A percentile compares a stretch with the other conserved stretches of the same genome.
Evolutionary conservation across 2,797 vertebrate genomes (phyloP).

Genomic region (Leucoraja ocellata): DNA sequence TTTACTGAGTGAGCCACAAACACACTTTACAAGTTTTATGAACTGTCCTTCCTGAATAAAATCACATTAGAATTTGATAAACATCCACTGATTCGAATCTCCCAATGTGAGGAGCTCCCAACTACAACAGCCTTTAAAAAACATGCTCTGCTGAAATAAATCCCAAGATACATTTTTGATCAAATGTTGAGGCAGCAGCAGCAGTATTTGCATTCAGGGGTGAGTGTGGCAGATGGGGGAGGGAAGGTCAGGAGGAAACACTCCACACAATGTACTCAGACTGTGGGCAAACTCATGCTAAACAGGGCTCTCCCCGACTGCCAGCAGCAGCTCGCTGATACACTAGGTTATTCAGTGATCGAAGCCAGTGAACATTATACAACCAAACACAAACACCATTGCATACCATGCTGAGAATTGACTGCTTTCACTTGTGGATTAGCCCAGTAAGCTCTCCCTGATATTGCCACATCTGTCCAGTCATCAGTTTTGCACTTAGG

Average conservation of each 20-base stretch:
- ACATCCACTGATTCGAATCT: neutral
- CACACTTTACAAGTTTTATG: no score
- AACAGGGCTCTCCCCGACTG: slow-evolving; percentile 22
- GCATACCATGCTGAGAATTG: neutral
- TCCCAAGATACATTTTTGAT: neutral
- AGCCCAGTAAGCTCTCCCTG: neutral
- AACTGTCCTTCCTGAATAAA: slow-evolving; percentile 23
- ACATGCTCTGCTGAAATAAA: no score
- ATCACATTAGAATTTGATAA: neutral
- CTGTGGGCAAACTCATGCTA: slow-evolving; percentile 26
- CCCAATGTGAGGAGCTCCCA: neutral
- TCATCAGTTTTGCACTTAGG: neutral
- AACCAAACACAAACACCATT: neutral
- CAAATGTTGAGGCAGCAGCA: neutral
- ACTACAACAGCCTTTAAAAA: neutral
- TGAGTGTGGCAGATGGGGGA: slow-evolving; percentile 18
- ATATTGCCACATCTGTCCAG: neutral
- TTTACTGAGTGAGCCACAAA: neutral
- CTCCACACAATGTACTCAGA: slow-evolving; percentile 28
- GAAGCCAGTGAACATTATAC: slow-evolving; percentile 31
- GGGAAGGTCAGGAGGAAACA: slow-evolving; percentile 11
- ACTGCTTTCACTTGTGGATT: neutral
- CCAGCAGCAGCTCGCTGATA: slow-evolving; percentile 22
- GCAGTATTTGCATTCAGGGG: slow-evolving; percentile 2
- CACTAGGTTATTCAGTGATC: slow-evolving; percentile 11